A percentile compares a stretch with the other conserved stretches of the same genome.
These are phyloP conservation scores for Desoria tigrina DNA, from an alignment of 2,888 invertebrate genomes.

Conservation along the genomic window DNA sequence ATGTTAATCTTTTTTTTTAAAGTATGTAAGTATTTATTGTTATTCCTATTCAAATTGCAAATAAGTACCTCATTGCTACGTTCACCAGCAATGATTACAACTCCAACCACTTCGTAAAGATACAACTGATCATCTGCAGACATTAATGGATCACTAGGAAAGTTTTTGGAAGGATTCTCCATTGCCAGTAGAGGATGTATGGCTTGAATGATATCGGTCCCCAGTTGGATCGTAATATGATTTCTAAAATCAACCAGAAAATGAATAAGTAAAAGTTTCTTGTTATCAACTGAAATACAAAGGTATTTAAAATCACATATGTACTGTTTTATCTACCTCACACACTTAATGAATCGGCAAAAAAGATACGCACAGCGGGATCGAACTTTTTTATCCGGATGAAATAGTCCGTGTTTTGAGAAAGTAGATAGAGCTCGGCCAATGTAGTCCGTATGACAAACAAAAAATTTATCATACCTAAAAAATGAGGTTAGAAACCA, in stretches of 20 bases:
- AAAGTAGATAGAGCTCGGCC: slow-evolving; percentile 60
- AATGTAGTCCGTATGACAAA: slow-evolving; percentile 59
- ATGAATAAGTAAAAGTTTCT: slow-evolving; percentile 13
- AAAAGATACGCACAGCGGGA: slow-evolving; percentile 63
- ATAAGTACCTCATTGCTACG: slow-evolving; percentile 58
- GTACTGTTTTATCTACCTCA: slow-evolving; percentile 60
- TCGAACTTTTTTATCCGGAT: slow-evolving; percentile 59
- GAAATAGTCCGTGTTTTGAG: slow-evolving; percentile 61
- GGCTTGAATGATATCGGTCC: slow-evolving; percentile 60
- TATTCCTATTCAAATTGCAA: too few relatives aligned
- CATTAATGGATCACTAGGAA: slow-evolving; percentile 55
- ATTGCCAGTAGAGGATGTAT: slow-evolving; percentile 61
- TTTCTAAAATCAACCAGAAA: slow-evolving; percentile 24
- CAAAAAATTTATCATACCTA: slow-evolving; percentile 63
- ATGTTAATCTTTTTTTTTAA: not conserved
- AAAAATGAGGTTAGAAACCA: slow-evolving; percentile 11
- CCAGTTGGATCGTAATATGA: slow-evolving; percentile 50
- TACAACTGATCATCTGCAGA: slow-evolving; percentile 63
- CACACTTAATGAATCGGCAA: slow-evolving; percentile 61
- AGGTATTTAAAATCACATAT: not conserved
- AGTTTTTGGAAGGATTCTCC: slow-evolving; percentile 57
- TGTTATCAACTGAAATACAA: not conserved
- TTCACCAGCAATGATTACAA: slow-evolving; percentile 61
- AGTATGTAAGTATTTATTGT: too few relatives aligned
- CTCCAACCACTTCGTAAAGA: slow-evolving; percentile 63